phyloP scores from a whole-genome alignment of 2,888 invertebrate species.

The Chelonus formosanus region DNA sequence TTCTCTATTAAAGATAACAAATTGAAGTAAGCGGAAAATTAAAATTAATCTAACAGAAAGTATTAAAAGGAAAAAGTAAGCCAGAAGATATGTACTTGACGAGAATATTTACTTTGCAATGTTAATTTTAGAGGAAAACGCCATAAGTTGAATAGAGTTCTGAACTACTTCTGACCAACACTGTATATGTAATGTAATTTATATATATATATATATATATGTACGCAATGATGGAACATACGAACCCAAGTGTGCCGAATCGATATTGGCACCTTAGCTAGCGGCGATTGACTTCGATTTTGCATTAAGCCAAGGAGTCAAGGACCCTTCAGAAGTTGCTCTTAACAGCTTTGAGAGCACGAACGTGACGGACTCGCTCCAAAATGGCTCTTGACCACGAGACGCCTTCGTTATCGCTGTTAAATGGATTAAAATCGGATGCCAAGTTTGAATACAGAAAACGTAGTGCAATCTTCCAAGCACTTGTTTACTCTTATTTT shows the following conservation, averaged over 20 bases:
- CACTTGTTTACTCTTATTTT: slow-evolving; percentile 8
- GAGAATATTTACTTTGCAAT: too few relatives aligned
- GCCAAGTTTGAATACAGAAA: slow-evolving; percentile 17
- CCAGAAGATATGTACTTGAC: too few relatives aligned
- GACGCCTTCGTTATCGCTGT: slow-evolving; percentile 20
- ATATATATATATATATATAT: neutral
- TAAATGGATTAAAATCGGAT: slow-evolving; percentile 22
- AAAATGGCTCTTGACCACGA: slow-evolving; percentile 17
- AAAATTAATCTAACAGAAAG: too few relatives aligned
- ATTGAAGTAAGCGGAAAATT: too few relatives aligned
- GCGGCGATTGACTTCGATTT: slow-evolving; percentile 13
- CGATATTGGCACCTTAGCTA: slow-evolving; percentile 3
- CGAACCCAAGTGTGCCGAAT: neutral
- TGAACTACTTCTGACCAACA: neutral
- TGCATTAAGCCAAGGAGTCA: slow-evolving; percentile 17
- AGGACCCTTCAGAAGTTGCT: slow-evolving; percentile 18
- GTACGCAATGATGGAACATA: neutral
- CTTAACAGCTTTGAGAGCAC: slow-evolving; percentile 9
- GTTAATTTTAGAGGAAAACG: too few relatives aligned
- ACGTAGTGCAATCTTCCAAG: neutral
- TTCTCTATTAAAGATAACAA: too few relatives aligned
- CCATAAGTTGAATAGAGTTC: too few relatives aligned
- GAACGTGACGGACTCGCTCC: slow-evolving; percentile 24
- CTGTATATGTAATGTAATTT: slow-evolving; percentile 7
- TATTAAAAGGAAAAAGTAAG: too few relatives aligned